Percentiles rank a stretch among this genome's conserved stretches.
Evolutionary conservation across 2,888 invertebrate genomes (phyloP).

Genomic region (Anthrax anthrax): DNA sequence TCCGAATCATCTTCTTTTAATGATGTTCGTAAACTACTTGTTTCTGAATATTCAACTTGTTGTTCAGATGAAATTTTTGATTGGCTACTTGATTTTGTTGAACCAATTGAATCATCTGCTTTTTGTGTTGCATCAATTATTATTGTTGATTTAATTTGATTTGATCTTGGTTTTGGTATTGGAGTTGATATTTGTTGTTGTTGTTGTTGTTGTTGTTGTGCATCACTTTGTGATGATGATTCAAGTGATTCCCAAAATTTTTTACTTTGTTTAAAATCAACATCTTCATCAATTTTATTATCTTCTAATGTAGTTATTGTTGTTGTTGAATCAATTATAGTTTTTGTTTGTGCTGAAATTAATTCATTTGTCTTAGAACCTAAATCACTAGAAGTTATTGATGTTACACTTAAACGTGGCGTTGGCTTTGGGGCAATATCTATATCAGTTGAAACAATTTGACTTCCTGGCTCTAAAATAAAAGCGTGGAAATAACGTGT

Average conservation of each 20-base stretch:
- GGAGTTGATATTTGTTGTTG: slow-evolving; percentile 14
- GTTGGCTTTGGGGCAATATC: slow-evolving; percentile 36
- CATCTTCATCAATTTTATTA: slow-evolving; percentile 4
- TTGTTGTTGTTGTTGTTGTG: slow-evolving; percentile 1
- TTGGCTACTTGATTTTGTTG: slow-evolving; percentile 8
- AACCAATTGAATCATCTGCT: slow-evolving; percentile 8
- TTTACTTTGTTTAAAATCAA: slow-evolving; percentile 13
- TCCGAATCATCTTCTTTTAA: slow-evolving; percentile 9
- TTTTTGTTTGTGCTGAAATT: background rate
- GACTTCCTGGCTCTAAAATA: slow-evolving; percentile 35
- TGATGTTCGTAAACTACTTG: slow-evolving; percentile 10
- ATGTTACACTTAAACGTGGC: slow-evolving; percentile 33
- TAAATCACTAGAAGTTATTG: slow-evolving; percentile 14
- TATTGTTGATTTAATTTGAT: slow-evolving; percentile 24
- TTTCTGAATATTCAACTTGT: slow-evolving; percentile 13
- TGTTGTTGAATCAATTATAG: background rate
- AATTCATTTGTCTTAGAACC: slow-evolving; percentile 1
- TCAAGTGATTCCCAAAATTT: slow-evolving; percentile 14
- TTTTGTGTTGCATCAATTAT: slow-evolving; percentile 12
- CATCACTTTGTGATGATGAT: slow-evolving; percentile 5
- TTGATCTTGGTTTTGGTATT: slow-evolving; percentile 28
- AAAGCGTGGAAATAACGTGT: slow-evolving; percentile 23
- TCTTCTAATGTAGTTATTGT: background rate
- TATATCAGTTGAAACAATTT: slow-evolving; percentile 20
- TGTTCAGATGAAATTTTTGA: slow-evolving; percentile 13